phyloP scores from a whole-genome alignment of 1,140 invertebrate genomes.

The Anastatus disparis region DNA sequence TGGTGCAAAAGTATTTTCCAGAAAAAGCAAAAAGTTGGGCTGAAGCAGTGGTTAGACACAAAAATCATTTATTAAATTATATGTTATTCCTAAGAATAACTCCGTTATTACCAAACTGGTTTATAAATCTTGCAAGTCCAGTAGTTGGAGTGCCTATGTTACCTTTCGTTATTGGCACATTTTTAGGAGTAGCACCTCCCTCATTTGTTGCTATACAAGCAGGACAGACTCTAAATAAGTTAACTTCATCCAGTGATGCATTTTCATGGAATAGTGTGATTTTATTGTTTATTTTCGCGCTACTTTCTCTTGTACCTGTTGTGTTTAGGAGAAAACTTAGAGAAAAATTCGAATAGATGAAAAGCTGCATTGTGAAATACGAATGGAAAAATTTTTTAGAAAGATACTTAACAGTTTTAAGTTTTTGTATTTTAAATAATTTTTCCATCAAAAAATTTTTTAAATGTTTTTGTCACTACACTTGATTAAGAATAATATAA shows the following conservation, averaged over 20 bases:
- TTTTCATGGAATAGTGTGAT: slow-evolving; percentile 90
- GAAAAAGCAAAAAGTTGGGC: slow-evolving; percentile 88
- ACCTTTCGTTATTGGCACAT: slow-evolving; percentile 95
- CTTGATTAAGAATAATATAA: no score
- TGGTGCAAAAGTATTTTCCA: slow-evolving; percentile 91
- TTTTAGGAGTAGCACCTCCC: slow-evolving; percentile 95
- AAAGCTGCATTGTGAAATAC: no score
- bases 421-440: no score
- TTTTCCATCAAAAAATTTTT: no score
- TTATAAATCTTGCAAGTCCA: slow-evolving; percentile 97
- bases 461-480: no score
- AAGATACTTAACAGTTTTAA: no score
- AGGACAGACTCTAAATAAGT: slow-evolving; percentile 92
- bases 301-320: slow-evolving; percentile 90
- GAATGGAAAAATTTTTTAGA: no score
- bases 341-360: slow-evolving; percentile 80
- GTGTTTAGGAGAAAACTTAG: slow-evolving; percentile 86
- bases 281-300: slow-evolving; percentile 79
- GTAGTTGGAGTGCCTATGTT: slow-evolving; percentile 93
- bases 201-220: slow-evolving; percentile 98
- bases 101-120: slow-evolving; percentile 99
- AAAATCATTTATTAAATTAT: slow-evolving; percentile 92
- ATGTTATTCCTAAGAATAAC: slow-evolving; percentile 98
- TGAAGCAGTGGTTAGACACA: slow-evolving; percentile 81
- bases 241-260: slow-evolving; percentile 89